Conservation (phyloP, 2,113 vertebrate genomes). For the Gambusia affinis region DNA sequence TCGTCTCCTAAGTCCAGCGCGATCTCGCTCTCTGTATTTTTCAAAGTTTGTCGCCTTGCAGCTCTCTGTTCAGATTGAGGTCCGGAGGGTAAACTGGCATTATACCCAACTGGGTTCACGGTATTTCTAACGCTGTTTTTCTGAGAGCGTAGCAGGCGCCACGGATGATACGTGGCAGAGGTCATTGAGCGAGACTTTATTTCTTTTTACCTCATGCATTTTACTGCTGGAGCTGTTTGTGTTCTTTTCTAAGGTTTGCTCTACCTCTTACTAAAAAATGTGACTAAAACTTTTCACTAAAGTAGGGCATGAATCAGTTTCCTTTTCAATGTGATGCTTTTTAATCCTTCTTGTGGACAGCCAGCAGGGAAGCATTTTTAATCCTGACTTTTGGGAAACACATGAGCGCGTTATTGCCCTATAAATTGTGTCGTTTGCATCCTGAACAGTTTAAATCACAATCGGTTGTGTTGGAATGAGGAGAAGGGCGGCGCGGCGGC, state of each 20-base stretch:
- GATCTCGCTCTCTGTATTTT: constrained; percentile 21
- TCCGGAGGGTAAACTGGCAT: neutral
- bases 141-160: neutral
- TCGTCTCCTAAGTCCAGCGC: constrained; percentile 13
- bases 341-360: neutral
- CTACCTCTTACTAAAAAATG: neutral
- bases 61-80: neutral
- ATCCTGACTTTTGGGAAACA: constrained; percentile 12
- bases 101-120: neutral
- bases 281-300: neutral
- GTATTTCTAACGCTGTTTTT: constrained; percentile 1
- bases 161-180: neutral
- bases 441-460: neutral
- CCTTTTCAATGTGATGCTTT: neutral
- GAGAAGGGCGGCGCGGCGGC: neutral
- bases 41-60: neutral
- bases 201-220: neutral
- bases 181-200: neutral
- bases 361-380: constrained; percentile 1
- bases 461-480: neutral
- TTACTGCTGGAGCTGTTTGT: neutral
- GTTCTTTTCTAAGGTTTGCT: neutral
- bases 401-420: constrained; percentile 3
- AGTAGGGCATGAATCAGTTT: neutral
- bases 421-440: neutral